These are phyloP conservation scores for Lacerta bilineata DNA, from an alignment of 2,797 vertebrate genomes.

Conservation along the genomic window DNA sequence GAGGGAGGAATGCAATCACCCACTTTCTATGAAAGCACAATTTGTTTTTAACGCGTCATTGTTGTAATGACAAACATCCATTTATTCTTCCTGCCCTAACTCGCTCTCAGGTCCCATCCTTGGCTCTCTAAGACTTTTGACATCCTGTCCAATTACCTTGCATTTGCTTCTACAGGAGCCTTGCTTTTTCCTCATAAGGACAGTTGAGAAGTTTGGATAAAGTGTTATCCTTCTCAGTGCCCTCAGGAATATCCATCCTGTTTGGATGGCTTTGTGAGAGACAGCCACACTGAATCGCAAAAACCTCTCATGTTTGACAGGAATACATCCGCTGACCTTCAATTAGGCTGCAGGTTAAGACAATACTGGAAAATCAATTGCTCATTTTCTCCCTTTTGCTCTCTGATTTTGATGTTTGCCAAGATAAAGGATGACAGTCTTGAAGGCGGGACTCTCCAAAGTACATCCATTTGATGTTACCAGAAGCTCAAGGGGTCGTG, in stretches of 20 bases:
- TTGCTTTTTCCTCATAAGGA: slow-evolving; percentile 51
- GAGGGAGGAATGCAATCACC: neutral
- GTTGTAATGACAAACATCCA: neutral
- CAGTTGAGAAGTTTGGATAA: slow-evolving; percentile 15
- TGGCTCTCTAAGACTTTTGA: neutral
- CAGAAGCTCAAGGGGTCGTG: slow-evolving; percentile 75
- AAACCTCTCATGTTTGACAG: slow-evolving; percentile 81
- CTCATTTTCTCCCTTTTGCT: slow-evolving; percentile 93
- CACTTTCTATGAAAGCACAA: slow-evolving; percentile 27
- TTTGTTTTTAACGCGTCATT: slow-evolving; percentile 50
- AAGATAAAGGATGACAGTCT: slow-evolving; percentile 89
- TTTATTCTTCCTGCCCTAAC: slow-evolving; percentile 16
- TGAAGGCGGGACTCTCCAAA: slow-evolving; percentile 77
- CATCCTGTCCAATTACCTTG: slow-evolving; percentile 49
- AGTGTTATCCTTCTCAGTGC: slow-evolving; percentile 55
- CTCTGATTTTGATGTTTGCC: slow-evolving; percentile 92
- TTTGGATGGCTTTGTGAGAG: slow-evolving; percentile 73
- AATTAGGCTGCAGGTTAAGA: slow-evolving; percentile 92
- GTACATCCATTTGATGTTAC: slow-evolving; percentile 83
- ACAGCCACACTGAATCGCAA: slow-evolving; percentile 66
- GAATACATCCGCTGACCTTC: slow-evolving; percentile 91
- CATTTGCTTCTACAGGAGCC: slow-evolving; percentile 38
- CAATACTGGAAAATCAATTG: slow-evolving; percentile 95
- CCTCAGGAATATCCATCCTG: slow-evolving; percentile 61
- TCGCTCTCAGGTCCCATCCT: neutral